Evolutionary conservation across 2,797 vertebrate species (phyloP), one percentile per base, ranked within the genome.

Genomic region (Lepilemur ruficaudatus): DNA sequence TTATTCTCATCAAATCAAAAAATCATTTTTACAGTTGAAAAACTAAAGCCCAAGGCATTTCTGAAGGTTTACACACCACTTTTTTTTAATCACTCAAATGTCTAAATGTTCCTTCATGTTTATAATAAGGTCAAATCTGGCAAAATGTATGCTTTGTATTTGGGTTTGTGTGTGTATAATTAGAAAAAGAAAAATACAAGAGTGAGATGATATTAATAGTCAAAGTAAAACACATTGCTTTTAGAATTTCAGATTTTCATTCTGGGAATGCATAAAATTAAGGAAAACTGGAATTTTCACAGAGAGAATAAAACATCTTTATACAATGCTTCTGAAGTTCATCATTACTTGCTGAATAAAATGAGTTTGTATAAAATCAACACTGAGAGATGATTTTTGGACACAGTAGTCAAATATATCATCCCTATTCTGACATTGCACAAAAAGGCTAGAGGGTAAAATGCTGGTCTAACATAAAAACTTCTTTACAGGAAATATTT

Each of bases 201-300:
- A 57, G 17, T 32, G 75, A 46, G n/a, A 79, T 18, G 22, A 61
- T 46, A 61, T 28, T 63, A 67, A 48, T 20, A 46, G 18, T 38
- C 22, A 32, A 61, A 46, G 25, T 69, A 55, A 96, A 69, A 92
- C 41, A 94, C 2, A 63, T 41, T 61, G 43, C 32, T 63, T 69
- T 95, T 43, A 90, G 41, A 90, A 93, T 61, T 73, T 85, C 38
- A 69, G 20, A 50, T 79, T 93, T 93, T 93, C 55, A 78, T 79
- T 65, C 30, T 23, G 32, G 43, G 76, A 93, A 83, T 93, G 96
- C 41, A 69, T 57, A 89, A 63, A 91, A 91, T 76, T 73, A 50
- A 20, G 50, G 3, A 92, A 55, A 85, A 81, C 0, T 72, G 28
- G 20, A 43, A 52, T 93, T 91, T 94, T 96, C 70, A 95, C 11